phyloP scores from a whole-genome alignment of 2,797 vertebrate genomes.

The Ctenopoma kingsleyae region DNA sequence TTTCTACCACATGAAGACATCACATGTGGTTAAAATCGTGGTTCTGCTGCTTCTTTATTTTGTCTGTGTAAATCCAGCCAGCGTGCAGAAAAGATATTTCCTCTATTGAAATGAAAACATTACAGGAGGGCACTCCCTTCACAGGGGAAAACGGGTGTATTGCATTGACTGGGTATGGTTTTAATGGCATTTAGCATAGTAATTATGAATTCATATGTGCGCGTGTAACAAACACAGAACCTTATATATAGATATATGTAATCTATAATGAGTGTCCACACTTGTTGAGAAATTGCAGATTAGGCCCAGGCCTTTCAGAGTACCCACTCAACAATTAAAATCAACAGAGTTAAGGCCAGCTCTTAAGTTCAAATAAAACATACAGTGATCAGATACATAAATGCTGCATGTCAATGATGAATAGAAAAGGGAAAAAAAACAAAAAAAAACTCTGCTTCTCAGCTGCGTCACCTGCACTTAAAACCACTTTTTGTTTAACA shows the following conservation, averaged over 20 bases:
- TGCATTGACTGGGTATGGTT: slow-evolving; percentile 71
- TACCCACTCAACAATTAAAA: slow-evolving; percentile 74
- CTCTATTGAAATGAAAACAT: slow-evolving; percentile 53
- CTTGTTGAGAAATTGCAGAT: slow-evolving; percentile 72
- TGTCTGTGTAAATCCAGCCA: slow-evolving; percentile 64
- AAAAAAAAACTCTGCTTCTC: slow-evolving; percentile 29
- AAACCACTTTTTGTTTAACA: slow-evolving; percentile 39
- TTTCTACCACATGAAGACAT: slow-evolving; percentile 29
- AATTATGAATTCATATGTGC: slow-evolving; percentile 67
- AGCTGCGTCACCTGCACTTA: slow-evolving; percentile 38
- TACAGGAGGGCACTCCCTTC: slow-evolving; percentile 59
- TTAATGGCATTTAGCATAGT: slow-evolving; percentile 71
- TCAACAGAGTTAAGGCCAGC: slow-evolving; percentile 82
- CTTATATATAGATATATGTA: slow-evolving; percentile 69
- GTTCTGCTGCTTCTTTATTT: background rate
- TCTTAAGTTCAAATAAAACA: slow-evolving; percentile 76
- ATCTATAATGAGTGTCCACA: slow-evolving; percentile 72
- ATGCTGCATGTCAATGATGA: slow-evolving; percentile 69
- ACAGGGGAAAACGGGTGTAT: slow-evolving; percentile 57
- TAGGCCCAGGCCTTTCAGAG: slow-evolving; percentile 73
- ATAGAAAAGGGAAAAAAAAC: slow-evolving; percentile 38
- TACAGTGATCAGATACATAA: slow-evolving; percentile 75
- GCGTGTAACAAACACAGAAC: slow-evolving; percentile 68
- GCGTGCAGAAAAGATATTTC: slow-evolving; percentile 51
- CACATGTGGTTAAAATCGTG: slow-evolving; percentile 20